These are phyloP conservation scores for Zhengitettix transpicula DNA, from an alignment of 2,888 invertebrate species.

Conservation along the genomic window DNA sequence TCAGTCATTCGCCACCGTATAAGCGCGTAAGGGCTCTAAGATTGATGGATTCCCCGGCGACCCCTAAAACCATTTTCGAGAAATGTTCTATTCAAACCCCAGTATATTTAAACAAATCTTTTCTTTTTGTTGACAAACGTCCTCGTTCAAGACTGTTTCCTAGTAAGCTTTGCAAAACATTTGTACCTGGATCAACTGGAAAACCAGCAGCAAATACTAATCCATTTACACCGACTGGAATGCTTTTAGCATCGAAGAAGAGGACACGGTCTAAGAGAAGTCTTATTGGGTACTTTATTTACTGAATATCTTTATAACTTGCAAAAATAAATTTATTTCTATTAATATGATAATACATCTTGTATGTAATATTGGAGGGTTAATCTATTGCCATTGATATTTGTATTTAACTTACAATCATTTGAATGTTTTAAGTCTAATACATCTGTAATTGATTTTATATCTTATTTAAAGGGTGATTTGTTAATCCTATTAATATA, in stretches of 20 bases:
- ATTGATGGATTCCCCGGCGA: slow-evolving; percentile 70
- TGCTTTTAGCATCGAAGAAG: slow-evolving; percentile 45
- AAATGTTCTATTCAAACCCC: slow-evolving; percentile 37
- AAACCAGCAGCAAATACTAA: slow-evolving; percentile 60
- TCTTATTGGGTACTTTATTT: slow-evolving; percentile 13
- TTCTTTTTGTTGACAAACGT: background rate
- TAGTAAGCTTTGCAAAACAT: slow-evolving; percentile 24
- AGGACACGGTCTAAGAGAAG: slow-evolving; percentile 38
- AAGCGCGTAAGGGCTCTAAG: slow-evolving; percentile 41
- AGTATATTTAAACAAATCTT: slow-evolving; percentile 16
- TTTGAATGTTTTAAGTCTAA: too few species aligned
- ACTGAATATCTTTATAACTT: too few species aligned
- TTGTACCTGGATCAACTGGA: slow-evolving; percentile 24
- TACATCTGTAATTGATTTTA: too few species aligned
- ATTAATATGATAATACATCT: too few species aligned
- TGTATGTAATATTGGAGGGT: too few species aligned
- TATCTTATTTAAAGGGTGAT: too few species aligned
- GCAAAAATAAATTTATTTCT: too few species aligned
- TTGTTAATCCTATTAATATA: too few species aligned
- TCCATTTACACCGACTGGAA: slow-evolving; percentile 56
- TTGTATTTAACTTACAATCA: too few species aligned
- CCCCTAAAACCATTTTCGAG: slow-evolving; percentile 66
- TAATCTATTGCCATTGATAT: too few species aligned
- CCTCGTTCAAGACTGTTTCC: slow-evolving; percentile 4
- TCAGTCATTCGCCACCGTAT: slow-evolving; percentile 32